Percentiles rank a stretch among this genome's conserved stretches.
phyloP scores from a whole-genome alignment of 1,140 invertebrate species.

The Scaptomyza pallida region DNA sequence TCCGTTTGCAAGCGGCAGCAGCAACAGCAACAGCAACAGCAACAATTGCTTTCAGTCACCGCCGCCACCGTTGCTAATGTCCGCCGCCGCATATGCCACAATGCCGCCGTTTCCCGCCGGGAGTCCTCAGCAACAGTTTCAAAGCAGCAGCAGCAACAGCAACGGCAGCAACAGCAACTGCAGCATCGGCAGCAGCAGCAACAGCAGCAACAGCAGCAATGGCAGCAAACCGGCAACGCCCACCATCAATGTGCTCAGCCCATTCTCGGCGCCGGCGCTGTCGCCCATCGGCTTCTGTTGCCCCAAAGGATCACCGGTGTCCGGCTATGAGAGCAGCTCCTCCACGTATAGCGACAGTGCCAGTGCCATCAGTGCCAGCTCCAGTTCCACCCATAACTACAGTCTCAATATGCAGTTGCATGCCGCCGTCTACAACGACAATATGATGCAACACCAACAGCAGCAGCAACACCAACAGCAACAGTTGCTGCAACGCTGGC shows the following conservation, averaged over 20 bases:
- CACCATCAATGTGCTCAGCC: conserved; percentile 59
- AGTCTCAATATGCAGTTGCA: conserved; percentile 85
- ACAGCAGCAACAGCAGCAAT: conserved; percentile 8
- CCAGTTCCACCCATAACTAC: conserved; percentile 64
- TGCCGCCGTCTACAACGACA: conserved; percentile 85
- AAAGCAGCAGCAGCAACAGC: conserved; percentile 32
- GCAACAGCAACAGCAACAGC: conserved; percentile 11
- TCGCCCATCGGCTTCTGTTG: conserved; percentile 72
- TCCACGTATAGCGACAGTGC: conserved; percentile 81
- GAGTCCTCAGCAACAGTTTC: conserved; percentile 67
- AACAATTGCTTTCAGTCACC: conserved; percentile 44
- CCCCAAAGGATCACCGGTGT: conserved; percentile 80
- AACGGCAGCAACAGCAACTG: conserved; percentile 13
- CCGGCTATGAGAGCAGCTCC: conserved; percentile 82
- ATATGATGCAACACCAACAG: conserved; percentile 70
- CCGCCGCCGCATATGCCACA: background rate
- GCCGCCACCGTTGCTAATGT: conserved; percentile 37
- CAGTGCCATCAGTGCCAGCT: conserved; percentile 29
- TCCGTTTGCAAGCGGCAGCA: conserved; percentile 47
- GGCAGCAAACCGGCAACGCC: conserved; percentile 48
- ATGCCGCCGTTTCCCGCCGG: conserved; percentile 58
- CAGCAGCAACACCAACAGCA: conserved; percentile 56
- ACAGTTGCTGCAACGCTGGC: conserved; percentile 61
- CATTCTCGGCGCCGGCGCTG: conserved; percentile 62
- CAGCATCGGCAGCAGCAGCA: conserved; percentile 11